These are phyloP conservation scores for Aviceda subcristata DNA, from an alignment of 2,113 vertebrate genomes.

Conservation along the genomic window DNA sequence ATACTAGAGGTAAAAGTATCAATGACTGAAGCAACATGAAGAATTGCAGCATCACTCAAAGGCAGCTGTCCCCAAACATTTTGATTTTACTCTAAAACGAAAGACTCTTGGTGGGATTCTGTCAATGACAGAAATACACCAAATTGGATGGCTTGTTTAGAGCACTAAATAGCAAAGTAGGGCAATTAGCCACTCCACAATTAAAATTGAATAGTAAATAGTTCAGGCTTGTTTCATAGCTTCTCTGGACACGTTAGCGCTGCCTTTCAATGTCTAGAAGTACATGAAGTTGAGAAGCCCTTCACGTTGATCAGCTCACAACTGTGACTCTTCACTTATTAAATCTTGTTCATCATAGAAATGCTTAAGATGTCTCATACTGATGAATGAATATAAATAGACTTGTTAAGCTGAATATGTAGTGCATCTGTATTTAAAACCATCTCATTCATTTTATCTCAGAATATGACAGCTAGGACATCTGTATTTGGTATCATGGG, in stretches of 20 bases:
- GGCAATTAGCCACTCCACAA: not conserved
- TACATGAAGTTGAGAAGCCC: not conserved
- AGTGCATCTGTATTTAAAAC: not conserved
- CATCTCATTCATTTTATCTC: not conserved
- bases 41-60: not conserved
- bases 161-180: not conserved
- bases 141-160: not conserved
- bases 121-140: not conserved
- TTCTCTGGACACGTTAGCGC: not conserved
- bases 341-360: not conserved
- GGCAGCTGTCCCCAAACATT: not conserved
- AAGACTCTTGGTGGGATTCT: not conserved
- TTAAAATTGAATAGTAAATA: not conserved
- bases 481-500: not conserved
- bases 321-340: not conserved
- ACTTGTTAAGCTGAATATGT: not conserved
- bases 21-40: not conserved
- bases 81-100: slow-evolving; percentile 2
- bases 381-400: not conserved
- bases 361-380: not conserved
- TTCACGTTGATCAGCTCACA: not conserved
- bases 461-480: not conserved
- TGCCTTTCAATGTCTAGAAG: not conserved
- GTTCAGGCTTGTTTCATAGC: not conserved
- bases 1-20: not conserved